Percentiles rank a stretch among this genome's conserved stretches.
phyloP scores from a whole-genome alignment of 2,888 invertebrate species.

The Monoplex corrugatus region DNA sequence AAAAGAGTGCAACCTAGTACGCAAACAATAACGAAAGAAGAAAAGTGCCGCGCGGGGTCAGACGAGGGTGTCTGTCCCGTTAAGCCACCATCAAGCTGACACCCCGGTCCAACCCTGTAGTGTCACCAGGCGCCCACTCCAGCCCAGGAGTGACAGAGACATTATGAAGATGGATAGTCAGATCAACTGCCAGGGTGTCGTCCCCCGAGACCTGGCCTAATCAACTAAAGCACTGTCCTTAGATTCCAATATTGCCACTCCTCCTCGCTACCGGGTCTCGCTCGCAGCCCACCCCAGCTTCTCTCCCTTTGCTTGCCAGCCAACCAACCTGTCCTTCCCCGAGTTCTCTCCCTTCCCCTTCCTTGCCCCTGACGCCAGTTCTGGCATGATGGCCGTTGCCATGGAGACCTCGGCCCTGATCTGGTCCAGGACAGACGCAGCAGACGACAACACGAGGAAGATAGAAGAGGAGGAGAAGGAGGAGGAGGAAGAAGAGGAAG shows the following conservation, averaged over 20 bases:
- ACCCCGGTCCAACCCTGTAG: no score
- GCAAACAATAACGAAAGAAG: no score
- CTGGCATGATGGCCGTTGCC: constrained; percentile 32
- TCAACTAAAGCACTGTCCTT: constrained; percentile 49
- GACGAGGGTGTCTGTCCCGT: no score
- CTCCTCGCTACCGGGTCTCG: background rate
- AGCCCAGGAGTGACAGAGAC: constrained; percentile 35
- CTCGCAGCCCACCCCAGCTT: background rate
- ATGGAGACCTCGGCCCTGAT: constrained; percentile 36
- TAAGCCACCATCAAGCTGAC: no score
- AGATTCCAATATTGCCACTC: constrained; percentile 45
- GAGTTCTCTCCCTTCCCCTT: background rate
- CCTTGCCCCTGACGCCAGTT: background rate
- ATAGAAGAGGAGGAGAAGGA: background rate
- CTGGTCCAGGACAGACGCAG: constrained; percentile 32
- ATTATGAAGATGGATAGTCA: constrained; percentile 49
- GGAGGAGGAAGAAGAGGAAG: background rate
- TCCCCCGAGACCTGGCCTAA: constrained; percentile 44
- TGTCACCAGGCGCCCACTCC: background rate
- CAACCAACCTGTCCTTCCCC: background rate
- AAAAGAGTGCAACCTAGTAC: no score
- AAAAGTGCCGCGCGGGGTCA: no score
- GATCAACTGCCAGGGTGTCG: constrained; percentile 42
- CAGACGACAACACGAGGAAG: constrained; percentile 9
- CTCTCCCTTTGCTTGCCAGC: background rate